Conservation (phyloP, 2,888 invertebrate species). For the Hololepta plana region DNA sequence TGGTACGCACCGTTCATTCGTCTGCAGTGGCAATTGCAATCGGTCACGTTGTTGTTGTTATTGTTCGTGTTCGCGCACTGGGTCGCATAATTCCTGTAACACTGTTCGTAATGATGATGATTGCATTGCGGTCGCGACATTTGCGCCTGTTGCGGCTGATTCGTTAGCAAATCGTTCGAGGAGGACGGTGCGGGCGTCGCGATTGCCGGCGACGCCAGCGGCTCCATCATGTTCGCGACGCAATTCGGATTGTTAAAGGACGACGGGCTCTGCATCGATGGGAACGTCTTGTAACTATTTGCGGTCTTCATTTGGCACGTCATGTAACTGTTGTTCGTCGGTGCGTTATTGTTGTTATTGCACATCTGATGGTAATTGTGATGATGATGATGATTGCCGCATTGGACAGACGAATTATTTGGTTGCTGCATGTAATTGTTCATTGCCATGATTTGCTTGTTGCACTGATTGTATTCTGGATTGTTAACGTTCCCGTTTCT, state of each 20-base stretch:
- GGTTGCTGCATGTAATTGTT: no score
- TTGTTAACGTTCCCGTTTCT: no score
- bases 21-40: conserved; percentile 19
- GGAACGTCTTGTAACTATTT: conserved; percentile 15
- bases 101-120: conserved; percentile 14
- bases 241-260: conserved; percentile 8
- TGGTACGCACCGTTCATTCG: conserved; percentile 12
- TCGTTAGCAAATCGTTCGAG: conserved; percentile 13
- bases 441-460: conserved; percentile 6
- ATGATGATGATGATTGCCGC: conserved; percentile 1
- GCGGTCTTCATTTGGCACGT: no score
- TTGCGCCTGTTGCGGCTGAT: conserved; percentile 21
- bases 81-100: no score
- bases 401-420: no score
- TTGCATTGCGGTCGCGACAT: conserved; percentile 21
- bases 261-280: conserved; percentile 14
- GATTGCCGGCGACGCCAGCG: conserved; percentile 22
- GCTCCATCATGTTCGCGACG: conserved; percentile 13
- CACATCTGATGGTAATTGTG: conserved; percentile 16
- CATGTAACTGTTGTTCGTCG: conserved; percentile 12
- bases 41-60: conserved; percentile 9
- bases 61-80: conserved; percentile 5
- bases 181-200: conserved; percentile 22
- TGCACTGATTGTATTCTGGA: conserved; percentile 10
- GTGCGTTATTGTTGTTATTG: conserved; percentile 13